Evolutionary conservation across 2,113 vertebrate species (phyloP).

Genomic region (Ovis canadensis): DNA sequence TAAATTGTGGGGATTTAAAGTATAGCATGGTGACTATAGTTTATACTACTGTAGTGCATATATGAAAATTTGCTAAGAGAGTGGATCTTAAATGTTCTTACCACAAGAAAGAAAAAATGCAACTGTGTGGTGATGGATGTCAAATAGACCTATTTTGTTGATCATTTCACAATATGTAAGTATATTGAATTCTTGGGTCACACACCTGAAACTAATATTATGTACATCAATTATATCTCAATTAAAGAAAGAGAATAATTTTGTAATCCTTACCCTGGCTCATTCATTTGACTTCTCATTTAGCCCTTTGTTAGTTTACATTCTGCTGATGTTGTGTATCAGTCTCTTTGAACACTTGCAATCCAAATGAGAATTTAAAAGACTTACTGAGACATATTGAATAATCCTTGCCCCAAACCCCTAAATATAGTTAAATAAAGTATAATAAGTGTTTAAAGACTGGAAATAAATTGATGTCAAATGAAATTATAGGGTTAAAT

Average conservation of each 20-base stretch:
- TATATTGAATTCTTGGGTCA: neutral
- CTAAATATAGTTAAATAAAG: neutral
- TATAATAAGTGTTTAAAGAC: neutral
- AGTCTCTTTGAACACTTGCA: neutral
- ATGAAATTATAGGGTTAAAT: neutral
- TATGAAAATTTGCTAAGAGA: neutral
- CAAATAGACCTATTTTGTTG: neutral
- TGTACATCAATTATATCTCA: neutral
- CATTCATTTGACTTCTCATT: neutral
- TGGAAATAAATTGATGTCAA: neutral
- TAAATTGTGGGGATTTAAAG: neutral
- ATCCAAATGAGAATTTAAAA: conserved; percentile 4
- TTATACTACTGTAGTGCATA: neutral
- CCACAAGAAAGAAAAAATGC: neutral
- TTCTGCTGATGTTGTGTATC: neutral
- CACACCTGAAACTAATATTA: neutral
- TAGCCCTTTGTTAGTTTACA: neutral
- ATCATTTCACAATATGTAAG: neutral
- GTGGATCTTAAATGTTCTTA: neutral
- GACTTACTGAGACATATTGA: neutral
- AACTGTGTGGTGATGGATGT: neutral
- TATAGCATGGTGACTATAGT: neutral
- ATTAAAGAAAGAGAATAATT: neutral
- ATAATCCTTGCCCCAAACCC: neutral
- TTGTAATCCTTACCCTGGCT: neutral